Evolutionary conservation across 2,113 vertebrate genomes (phyloP).

Genomic region (Misgurnus anguillicaudatus): DNA sequence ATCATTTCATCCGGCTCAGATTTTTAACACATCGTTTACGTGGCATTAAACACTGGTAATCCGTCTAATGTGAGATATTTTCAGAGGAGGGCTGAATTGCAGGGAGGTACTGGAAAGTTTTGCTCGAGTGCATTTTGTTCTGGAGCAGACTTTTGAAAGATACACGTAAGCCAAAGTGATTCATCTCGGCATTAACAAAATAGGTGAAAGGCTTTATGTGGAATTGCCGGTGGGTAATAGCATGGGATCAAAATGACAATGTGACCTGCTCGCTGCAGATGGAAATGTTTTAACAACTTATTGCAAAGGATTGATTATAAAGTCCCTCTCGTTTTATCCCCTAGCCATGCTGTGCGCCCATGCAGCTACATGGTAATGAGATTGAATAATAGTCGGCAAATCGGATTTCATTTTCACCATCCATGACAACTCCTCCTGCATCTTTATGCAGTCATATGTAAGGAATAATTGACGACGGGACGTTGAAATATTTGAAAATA

Average conservation of each 20-base stretch:
- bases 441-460: conserved; percentile 9
- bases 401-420: conserved; percentile 19
- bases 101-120: conserved; percentile 27
- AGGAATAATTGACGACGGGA: too few relatives aligned
- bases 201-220: neutral
- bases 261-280: neutral
- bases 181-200: neutral
- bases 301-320: neutral
- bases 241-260: neutral
- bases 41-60: conserved; percentile 44
- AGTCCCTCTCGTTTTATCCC: neutral
- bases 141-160: conserved; percentile 15
- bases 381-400: neutral
- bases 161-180: neutral
- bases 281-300: neutral
- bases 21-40: conserved; percentile 20
- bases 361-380: neutral
- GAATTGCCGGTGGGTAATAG: neutral
- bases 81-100: conserved; percentile 19
- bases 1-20: conserved; percentile 31
- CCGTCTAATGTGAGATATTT: conserved; percentile 33
- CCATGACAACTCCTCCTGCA: neutral
- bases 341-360: neutral
- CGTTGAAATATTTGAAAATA: too few relatives aligned
- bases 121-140: neutral